These are phyloP conservation scores for Menidia menidia DNA, from an alignment of 2,797 vertebrate species.

Conservation along the genomic window DNA sequence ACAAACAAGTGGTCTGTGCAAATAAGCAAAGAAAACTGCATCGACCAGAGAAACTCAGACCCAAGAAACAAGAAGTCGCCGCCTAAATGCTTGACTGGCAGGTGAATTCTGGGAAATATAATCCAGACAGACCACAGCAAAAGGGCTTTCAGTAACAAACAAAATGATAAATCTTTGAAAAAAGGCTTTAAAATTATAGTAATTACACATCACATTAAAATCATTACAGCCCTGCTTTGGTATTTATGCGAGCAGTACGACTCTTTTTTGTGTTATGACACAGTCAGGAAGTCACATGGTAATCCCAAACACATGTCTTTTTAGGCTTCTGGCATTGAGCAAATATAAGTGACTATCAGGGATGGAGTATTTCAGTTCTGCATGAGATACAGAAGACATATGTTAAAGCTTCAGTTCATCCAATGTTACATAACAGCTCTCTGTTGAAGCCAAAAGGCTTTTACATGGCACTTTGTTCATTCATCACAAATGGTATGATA, in stretches of 20 bases:
- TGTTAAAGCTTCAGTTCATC: neutral
- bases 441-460: slow-evolving; percentile 17
- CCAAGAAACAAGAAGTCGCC: slow-evolving; percentile 8
- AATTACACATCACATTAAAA: slow-evolving; percentile 55
- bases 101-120: slow-evolving; percentile 40
- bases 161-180: slow-evolving; percentile 36
- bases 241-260: slow-evolving; percentile 19
- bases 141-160: slow-evolving; percentile 22
- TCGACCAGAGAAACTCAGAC: neutral
- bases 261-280: slow-evolving; percentile 27
- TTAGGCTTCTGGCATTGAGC: slow-evolving; percentile 28
- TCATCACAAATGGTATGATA: slow-evolving; percentile 1
- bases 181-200: slow-evolving; percentile 39
- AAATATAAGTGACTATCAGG: slow-evolving; percentile 18
- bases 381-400: slow-evolving; percentile 5
- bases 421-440: slow-evolving; percentile 22
- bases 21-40: neutral
- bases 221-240: slow-evolving; percentile 34
- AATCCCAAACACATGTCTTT: slow-evolving; percentile 57
- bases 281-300: slow-evolving; percentile 39
- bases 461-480: slow-evolving; percentile 46
- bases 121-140: slow-evolving; percentile 33
- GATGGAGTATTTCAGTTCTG: slow-evolving; percentile 20
- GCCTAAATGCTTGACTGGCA: slow-evolving; percentile 33
- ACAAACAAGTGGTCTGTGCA: neutral